Evolutionary conservation across 2,113 vertebrate genomes (phyloP).

Genomic region (Nettapus auritus): DNA sequence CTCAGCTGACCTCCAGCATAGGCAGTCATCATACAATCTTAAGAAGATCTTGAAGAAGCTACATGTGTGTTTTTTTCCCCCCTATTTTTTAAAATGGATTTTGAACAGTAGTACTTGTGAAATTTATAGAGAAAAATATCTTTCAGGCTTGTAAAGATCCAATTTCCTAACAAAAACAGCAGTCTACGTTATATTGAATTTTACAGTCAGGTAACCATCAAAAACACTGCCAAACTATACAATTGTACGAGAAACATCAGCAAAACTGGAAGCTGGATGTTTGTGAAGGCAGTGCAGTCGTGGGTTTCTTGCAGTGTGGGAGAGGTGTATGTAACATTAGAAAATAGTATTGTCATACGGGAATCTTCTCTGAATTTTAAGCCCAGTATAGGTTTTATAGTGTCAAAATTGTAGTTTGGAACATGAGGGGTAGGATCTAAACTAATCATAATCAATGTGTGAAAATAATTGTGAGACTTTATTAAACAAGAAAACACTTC

Average conservation of each 20-base stretch:
- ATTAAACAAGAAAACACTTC: background rate
- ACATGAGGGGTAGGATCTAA: background rate
- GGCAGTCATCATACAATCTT: too few relatives aligned
- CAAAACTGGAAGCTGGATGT: fast-evolving
- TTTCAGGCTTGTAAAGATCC: background rate
- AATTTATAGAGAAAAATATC: background rate
- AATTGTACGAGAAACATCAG: background rate
- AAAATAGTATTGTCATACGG: background rate
- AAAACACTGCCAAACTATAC: background rate
- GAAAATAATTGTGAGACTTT: background rate
- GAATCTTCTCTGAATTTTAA: background rate
- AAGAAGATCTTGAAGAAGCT: background rate
- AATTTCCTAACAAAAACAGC: background rate
- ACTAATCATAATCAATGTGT: background rate
- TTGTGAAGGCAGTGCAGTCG: background rate
- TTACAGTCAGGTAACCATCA: background rate
- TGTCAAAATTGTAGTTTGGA: background rate
- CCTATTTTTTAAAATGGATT: background rate
- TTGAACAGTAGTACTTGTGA: background rate
- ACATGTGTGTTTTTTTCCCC: fast-evolving
- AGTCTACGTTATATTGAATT: background rate
- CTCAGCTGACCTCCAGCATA: background rate
- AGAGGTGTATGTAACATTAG: background rate
- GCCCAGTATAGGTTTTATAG: background rate
- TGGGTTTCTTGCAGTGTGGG: background rate